Evolutionary conservation across 2,113 vertebrate species (phyloP).

Genomic region (Anolis carolinensis): DNA sequence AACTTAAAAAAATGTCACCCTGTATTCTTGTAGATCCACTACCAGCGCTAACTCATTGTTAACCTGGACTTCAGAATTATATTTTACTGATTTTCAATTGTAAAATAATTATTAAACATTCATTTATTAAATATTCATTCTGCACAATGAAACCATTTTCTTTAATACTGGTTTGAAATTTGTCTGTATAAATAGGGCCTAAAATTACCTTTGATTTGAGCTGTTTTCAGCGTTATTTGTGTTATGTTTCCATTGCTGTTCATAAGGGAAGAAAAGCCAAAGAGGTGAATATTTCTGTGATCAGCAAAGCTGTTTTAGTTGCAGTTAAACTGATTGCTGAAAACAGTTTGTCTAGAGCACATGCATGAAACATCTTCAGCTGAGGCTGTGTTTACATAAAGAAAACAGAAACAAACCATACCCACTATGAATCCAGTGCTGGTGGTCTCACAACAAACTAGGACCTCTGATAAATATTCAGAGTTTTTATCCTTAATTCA

Average conservation of each 20-base stretch:
- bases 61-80: background rate
- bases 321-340: background rate
- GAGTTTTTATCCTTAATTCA: too few relatives aligned
- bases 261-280: background rate
- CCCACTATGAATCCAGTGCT: too few relatives aligned
- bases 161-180: too few relatives aligned
- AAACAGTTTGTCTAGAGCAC: background rate
- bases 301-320: background rate
- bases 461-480: too few relatives aligned
- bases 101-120: background rate
- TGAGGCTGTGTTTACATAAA: too few relatives aligned
- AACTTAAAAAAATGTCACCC: constrained; percentile 4
- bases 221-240: background rate
- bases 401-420: too few relatives aligned
- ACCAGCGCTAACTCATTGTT: background rate
- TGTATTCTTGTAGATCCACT: background rate
- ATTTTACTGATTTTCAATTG: background rate
- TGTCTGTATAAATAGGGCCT: too few relatives aligned
- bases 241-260: background rate
- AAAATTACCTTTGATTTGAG: background rate
- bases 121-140: too few relatives aligned
- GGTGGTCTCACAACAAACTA: too few relatives aligned
- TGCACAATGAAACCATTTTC: too few relatives aligned
- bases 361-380: background rate
- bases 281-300: background rate